Conservation (phyloP, 2,113 vertebrate species). For the Trichechus manatus region DNA sequence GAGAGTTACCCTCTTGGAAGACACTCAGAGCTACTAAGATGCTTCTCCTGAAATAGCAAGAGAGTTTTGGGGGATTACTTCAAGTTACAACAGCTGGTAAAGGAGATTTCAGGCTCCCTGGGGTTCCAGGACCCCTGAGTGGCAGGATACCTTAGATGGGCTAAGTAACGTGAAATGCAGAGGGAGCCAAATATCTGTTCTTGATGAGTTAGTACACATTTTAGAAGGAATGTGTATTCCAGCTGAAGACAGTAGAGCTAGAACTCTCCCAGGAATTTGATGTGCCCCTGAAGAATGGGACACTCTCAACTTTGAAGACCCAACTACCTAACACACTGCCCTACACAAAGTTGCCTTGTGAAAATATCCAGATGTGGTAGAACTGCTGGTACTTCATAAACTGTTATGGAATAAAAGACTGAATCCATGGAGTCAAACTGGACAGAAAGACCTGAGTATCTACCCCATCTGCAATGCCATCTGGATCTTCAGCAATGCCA, state of each 20-base stretch:
- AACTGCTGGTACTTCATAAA: slow-evolving; percentile 85
- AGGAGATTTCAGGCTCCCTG: neutral
- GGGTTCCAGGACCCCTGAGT: accelerated
- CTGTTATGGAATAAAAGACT: slow-evolving; percentile 88
- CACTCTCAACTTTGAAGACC: slow-evolving; percentile 92
- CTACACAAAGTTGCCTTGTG: slow-evolving; percentile 90
- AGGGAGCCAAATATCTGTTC: neutral
- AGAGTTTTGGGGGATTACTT: neutral
- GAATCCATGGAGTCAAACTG: slow-evolving; percentile 90
- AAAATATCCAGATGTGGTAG: slow-evolving; percentile 88
- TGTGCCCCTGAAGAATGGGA: slow-evolving; percentile 90
- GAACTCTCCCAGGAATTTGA: slow-evolving; percentile 87
- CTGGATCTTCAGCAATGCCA: slow-evolving; percentile 88
- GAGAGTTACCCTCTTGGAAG: neutral
- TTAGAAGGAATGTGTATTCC: neutral
- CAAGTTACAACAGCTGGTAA: neutral
- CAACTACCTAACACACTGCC: slow-evolving; percentile 90
- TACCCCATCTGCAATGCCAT: slow-evolving; percentile 87
- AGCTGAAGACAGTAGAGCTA: neutral
- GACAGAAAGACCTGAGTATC: slow-evolving; percentile 89
- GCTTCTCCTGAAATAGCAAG: neutral
- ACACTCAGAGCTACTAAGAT: neutral
- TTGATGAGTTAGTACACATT: neutral
- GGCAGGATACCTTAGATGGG: neutral
- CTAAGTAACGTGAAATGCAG: neutral